phyloP scores from a whole-genome alignment of 2,797 vertebrate species.

The Rhinophrynus dorsalis region DNA sequence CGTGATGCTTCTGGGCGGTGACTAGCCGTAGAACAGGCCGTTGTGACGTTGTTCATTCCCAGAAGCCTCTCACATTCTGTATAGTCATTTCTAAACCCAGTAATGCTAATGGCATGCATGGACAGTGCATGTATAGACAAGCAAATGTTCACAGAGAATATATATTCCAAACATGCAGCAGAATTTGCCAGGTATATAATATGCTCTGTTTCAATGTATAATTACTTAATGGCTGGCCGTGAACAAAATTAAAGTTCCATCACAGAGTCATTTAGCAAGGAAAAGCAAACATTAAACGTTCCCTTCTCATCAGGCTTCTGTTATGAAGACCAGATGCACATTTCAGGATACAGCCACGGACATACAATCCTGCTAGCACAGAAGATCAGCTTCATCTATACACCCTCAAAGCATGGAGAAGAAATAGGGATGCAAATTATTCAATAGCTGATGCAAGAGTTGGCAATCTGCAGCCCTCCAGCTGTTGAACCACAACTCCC shows the following conservation, averaged over 20 bases:
- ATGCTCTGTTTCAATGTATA: background rate
- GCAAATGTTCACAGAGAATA: too few species aligned
- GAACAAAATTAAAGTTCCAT: background rate
- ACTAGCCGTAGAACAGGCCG: too few species aligned
- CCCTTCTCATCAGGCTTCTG: background rate
- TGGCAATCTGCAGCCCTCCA: too few species aligned
- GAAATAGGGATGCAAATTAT: too few species aligned
- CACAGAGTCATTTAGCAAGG: background rate
- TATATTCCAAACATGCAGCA: too few species aligned
- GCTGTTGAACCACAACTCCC: background rate
- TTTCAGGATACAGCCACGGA: background rate
- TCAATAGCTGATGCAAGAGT: constrained; percentile 1
- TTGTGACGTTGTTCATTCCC: too few species aligned
- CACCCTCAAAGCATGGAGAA: background rate
- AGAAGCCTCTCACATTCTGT: too few species aligned
- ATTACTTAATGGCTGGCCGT: constrained; percentile 3
- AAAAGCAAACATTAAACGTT: background rate
- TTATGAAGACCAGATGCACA: background rate
- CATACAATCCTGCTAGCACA: background rate
- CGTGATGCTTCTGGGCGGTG: too few species aligned
- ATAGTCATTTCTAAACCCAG: too few species aligned
- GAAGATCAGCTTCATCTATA: background rate
- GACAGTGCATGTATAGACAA: too few species aligned
- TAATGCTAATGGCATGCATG: too few species aligned
- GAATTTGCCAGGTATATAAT: background rate